Evolutionary conservation across 2,888 invertebrate species (phyloP).

Genomic region (Aphodius sticticus): DNA sequence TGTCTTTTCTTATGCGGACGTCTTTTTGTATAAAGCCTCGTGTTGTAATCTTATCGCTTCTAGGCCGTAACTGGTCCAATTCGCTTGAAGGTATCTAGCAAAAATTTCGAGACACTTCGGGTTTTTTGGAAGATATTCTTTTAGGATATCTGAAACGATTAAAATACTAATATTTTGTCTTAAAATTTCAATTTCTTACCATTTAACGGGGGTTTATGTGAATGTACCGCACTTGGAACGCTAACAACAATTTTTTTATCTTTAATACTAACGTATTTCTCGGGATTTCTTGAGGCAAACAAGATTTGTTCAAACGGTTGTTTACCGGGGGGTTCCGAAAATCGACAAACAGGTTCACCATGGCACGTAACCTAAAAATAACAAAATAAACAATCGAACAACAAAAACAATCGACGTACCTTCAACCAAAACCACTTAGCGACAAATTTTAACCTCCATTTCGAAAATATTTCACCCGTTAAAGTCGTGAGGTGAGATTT

Average conservation of each 20-base stretch:
- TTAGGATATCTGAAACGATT: constrained; percentile 68
- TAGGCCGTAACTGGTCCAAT: constrained; percentile 86
- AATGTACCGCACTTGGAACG: constrained; percentile 91
- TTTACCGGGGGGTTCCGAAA: constrained; percentile 73
- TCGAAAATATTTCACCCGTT: constrained; percentile 75
- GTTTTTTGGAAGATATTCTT: constrained; percentile 64
- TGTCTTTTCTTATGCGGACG: constrained; percentile 7
- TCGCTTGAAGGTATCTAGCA: constrained; percentile 87
- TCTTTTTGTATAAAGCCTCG: constrained; percentile 61
- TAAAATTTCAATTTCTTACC: constrained; percentile 60
- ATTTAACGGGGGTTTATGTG: constrained; percentile 90
- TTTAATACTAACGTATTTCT: constrained; percentile 50
- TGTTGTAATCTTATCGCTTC: constrained; percentile 88
- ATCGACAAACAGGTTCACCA: constrained; percentile 73
- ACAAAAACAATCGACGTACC: constrained; percentile 57
- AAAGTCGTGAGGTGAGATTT: constrained; percentile 73
- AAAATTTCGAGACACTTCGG: constrained; percentile 86
- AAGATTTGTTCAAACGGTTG: constrained; percentile 89
- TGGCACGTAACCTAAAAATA: constrained; percentile 68
- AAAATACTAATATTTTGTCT: constrained; percentile 4
- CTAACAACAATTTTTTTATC: constrained; percentile 75
- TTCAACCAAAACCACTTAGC: constrained; percentile 92
- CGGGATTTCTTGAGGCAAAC: constrained; percentile 62
- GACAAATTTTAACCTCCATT: constrained; percentile 77
- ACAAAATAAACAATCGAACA: constrained; percentile 18